Base-by-base conservation (phyloP, 2,113 vertebrate species). In the Sclerurus mexicanus region DNA sequence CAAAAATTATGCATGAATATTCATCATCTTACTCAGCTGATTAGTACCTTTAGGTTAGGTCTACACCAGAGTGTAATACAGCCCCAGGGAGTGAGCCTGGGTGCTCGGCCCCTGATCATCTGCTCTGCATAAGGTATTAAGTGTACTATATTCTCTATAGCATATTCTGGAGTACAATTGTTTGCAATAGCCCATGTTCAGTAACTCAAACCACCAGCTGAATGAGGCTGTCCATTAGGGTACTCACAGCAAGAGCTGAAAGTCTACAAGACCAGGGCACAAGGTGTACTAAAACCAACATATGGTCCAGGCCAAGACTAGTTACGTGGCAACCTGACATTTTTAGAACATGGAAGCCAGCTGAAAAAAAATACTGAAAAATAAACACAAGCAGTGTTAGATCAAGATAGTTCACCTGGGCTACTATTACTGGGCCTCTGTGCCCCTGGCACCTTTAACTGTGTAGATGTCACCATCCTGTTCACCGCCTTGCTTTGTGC, bases 271-370 rank as follows among this genome's bases (percentile, higher is more conserved):
- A 10, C 6, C 2, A 47, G 30, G 30, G 33, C 23, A 31, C 28
- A 31, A 50, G 33, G 25, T 7, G 4, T 12, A 27, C 35, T 49
- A 27, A 91, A 85, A 42, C 8, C 60, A 88, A 13, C 35, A 6
- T 0, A 1, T 59, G 12, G 44, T 17, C 44, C 50, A 28, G 5
- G 35, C 12, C 58, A n/a, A 7, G 22, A 30, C 42, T 39, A 39
- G 46, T 21, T 66, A 47, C 47, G 12, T 30, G 44, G 62, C 44
- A 92, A 35, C 23, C 20, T 89, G 81, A 35, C 24, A 16, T 60
- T 80, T 89, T 67, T 31, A 62, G 24, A 52, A 50, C 9, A 8
- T 14, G 59, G 20, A 33, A 85, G 53, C 9, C 63, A 66, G 18
- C 39, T 52, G 25, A 28, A 52, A 49, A 44, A 47, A 52, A 52